Evolutionary conservation across 2,888 invertebrate genomes (phyloP), one percentile per base, ranked within the genome.

Genomic region (Ceratothoa steindachneri): DNA sequence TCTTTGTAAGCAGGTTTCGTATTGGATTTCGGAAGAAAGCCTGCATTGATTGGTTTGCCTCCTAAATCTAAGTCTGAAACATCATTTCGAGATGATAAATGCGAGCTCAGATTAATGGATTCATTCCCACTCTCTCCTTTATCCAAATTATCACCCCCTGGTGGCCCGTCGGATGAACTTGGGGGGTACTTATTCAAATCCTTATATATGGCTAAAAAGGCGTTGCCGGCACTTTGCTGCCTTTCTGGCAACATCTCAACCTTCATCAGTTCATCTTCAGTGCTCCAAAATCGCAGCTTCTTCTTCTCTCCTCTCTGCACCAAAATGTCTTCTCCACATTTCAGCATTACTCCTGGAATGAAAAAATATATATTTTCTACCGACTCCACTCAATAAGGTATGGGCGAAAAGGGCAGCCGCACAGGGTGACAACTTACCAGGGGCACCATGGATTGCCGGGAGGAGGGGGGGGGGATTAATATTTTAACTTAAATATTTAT

Each of bases 271-370:
- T 75, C 67, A 22, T 78, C 78, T 30, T 75, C 72, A 7, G 75
- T 68, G 27, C 78, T 78, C 78, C 78, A 78, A 30, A 78, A 78
- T 28, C 73, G 60, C 1, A 78, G 66, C 19, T 73, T 71, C 28
- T 69, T 78, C 55, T 71, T 71, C 69, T 78, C 72, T 30, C 78
- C 78, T 7, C 74, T 51, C 1, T 31, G 30, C 2, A 78, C 31
- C 27, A 71, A 30, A 27, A 78, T 75, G 28, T 78, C 78, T 66
- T 78, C 75, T 0, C 78, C 78, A 67, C 78, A 78, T 51, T 75
- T 71, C 53, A 73, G 60, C 71, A 71, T 65, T 7, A 66, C 31
- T 19, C 71, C 71, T 71, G 66, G 5, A 24, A 71, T 31, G 30
- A 28, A 67, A 27, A 4, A 60, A 51, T n/a, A n/a, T n/a, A n/a